Percentiles rank a stretch among this genome's conserved stretches.
These are phyloP conservation scores for Musca domestica DNA, from an alignment of 1,140 invertebrate genomes.

Conservation along the genomic window DNA sequence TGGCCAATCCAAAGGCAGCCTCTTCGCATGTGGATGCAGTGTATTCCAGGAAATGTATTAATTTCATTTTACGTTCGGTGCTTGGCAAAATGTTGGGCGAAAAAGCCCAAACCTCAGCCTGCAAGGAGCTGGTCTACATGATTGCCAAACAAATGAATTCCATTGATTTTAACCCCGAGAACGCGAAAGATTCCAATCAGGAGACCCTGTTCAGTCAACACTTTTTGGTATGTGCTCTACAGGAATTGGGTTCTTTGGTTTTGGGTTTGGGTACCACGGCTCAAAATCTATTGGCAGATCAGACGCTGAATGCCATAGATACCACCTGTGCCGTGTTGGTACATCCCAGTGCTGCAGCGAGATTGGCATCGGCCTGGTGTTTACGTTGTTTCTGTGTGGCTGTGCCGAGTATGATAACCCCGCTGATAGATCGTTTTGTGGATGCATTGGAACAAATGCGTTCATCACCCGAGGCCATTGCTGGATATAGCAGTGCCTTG, in stretches of 20 bases:
- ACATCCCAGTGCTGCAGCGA: conserved; percentile 88
- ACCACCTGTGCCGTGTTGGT: conserved; percentile 67
- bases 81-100: conserved; percentile 93
- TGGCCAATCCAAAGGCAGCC: conserved; percentile 89
- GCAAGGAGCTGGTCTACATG: conserved; percentile 90
- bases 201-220: conserved; percentile 93
- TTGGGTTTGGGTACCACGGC: conserved; percentile 89
- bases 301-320: conserved; percentile 69
- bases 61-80: conserved; percentile 88
- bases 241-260: conserved; percentile 85
- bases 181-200: conserved; percentile 84
- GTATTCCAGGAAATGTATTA: conserved; percentile 95
- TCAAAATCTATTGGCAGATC: conserved; percentile 82
- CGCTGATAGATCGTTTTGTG: conserved; percentile 85
- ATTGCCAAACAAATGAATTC: conserved; percentile 94
- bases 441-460: conserved; percentile 84
- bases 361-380: conserved; percentile 93
- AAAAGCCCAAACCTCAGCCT: conserved; percentile 92
- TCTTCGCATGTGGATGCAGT: conserved; percentile 96
- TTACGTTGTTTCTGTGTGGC: conserved; percentile 87
- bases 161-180: conserved; percentile 87
- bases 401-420: conserved; percentile 90
- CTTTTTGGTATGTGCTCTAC: conserved; percentile 88
- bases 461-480: conserved; percentile 89
- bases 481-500: conserved; percentile 90